These are phyloP conservation scores for Parthenolecanium corni DNA, from an alignment of 2,888 invertebrate species.

Conservation along the genomic window DNA sequence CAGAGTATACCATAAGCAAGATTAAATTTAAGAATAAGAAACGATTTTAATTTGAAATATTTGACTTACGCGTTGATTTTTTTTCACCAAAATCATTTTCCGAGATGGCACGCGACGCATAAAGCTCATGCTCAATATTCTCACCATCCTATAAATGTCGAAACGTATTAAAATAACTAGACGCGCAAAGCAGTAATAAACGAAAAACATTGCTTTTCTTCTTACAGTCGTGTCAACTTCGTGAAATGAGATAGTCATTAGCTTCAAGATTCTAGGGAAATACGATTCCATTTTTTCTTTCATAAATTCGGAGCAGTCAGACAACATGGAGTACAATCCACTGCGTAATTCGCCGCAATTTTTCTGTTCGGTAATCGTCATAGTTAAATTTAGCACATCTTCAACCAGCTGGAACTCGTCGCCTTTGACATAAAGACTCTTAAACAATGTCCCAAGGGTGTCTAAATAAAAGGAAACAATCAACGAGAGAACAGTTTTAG, in stretches of 20 bases:
- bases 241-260: conserved; percentile 17
- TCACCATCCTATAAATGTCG: conserved; percentile 4
- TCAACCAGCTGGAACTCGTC: conserved; percentile 16
- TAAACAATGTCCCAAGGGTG: conserved; percentile 14
- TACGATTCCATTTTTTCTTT: conserved; percentile 22
- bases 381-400: conserved; percentile 11
- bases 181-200: no score
- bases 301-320: conserved; percentile 22
- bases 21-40: no score
- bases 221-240: conserved; percentile 9
- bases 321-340: conserved; percentile 19
- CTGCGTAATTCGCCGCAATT: conserved; percentile 19
- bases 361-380: conserved; percentile 11
- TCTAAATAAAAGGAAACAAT: neutral
- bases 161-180: neutral
- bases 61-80: conserved; percentile 7
- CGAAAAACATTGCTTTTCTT: neutral
- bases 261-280: conserved; percentile 10
- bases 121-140: neutral
- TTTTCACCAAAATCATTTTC: neutral
- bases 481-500: no score
- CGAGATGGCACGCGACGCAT: neutral
- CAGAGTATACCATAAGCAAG: no score
- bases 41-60: no score
- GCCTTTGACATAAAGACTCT: conserved; percentile 19